These are phyloP conservation scores for Lasioglossum lativentre DNA, from an alignment of 2,888 invertebrate species.

Conservation along the genomic window DNA sequence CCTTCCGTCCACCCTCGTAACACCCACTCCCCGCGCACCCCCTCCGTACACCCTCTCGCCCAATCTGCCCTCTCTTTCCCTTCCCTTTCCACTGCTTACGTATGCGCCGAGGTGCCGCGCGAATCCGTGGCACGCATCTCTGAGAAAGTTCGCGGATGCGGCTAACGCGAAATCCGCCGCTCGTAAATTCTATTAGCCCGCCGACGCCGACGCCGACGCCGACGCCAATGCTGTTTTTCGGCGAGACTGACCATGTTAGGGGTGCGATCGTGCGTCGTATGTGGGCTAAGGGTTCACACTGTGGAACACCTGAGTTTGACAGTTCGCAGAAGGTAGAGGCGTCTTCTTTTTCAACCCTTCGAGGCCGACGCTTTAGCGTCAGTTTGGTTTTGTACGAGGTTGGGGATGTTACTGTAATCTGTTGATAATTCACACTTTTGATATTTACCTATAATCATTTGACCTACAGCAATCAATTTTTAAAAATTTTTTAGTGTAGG, in stretches of 20 bases:
- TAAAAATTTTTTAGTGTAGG: too few relatives aligned
- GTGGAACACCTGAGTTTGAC: not conserved
- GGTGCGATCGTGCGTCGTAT: not conserved
- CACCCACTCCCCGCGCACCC: not conserved
- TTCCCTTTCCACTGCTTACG: conserved; percentile 60
- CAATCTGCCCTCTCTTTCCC: conserved; percentile 19
- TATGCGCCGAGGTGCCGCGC: conserved; percentile 62
- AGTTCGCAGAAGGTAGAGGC: not conserved
- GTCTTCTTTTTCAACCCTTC: too few relatives aligned
- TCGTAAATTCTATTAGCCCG: conserved; percentile 23
- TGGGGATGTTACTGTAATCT: too few relatives aligned
- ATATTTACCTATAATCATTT: too few relatives aligned
- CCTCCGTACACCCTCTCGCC: not conserved
- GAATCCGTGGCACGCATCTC: conserved; percentile 64
- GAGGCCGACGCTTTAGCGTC: too few relatives aligned
- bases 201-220: not conserved
- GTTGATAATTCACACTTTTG: too few relatives aligned
- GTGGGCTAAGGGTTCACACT: not conserved
- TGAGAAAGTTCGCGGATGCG: conserved; percentile 66
- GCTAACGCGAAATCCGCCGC: conserved; percentile 4
- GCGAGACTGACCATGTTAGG: not conserved
- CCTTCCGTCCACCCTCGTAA: not conserved
- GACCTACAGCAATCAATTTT: too few relatives aligned
- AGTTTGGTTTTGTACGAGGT: too few relatives aligned
- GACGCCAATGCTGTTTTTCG: not conserved